phyloP scores from a whole-genome alignment of 2,113 vertebrate species.

The Strix aluco region DNA sequence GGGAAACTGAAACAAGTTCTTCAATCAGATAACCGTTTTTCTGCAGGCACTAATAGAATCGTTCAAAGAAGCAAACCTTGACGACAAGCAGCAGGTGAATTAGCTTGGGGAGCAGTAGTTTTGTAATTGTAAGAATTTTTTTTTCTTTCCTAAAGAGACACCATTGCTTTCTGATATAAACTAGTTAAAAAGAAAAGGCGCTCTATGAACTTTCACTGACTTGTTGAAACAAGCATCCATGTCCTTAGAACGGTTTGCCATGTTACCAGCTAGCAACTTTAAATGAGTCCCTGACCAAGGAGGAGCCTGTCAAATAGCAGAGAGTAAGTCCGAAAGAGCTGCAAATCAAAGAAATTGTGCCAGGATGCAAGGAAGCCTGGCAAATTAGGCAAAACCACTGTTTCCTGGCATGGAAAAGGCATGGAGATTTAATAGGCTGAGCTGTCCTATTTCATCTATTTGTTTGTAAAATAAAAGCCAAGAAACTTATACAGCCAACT shows the following conservation, averaged over 20 bases:
- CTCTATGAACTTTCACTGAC: neutral
- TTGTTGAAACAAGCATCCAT: neutral
- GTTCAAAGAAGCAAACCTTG: neutral
- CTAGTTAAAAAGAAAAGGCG: neutral
- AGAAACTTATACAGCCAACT: neutral
- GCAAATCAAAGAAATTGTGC: neutral
- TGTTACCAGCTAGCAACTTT: accelerated
- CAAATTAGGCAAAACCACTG: neutral
- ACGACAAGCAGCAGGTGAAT: neutral
- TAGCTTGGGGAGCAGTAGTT: neutral
- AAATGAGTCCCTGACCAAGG: neutral
- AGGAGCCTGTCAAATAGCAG: neutral
- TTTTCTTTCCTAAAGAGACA: neutral
- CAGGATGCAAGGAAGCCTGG: neutral
- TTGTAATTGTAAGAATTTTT: neutral
- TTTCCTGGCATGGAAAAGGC: neutral
- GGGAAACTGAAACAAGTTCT: neutral
- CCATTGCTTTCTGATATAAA: neutral
- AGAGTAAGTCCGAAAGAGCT: neutral
- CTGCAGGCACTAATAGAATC: neutral
- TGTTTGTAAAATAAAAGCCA: neutral
- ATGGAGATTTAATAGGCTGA: neutral
- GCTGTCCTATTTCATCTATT: neutral
- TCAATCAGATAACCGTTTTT: accelerated
- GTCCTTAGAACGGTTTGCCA: neutral